Percentiles rank a stretch among this genome's conserved stretches.
phyloP scores from a whole-genome alignment of 2,888 invertebrate genomes.

The Tuberolachnus salignus region DNA sequence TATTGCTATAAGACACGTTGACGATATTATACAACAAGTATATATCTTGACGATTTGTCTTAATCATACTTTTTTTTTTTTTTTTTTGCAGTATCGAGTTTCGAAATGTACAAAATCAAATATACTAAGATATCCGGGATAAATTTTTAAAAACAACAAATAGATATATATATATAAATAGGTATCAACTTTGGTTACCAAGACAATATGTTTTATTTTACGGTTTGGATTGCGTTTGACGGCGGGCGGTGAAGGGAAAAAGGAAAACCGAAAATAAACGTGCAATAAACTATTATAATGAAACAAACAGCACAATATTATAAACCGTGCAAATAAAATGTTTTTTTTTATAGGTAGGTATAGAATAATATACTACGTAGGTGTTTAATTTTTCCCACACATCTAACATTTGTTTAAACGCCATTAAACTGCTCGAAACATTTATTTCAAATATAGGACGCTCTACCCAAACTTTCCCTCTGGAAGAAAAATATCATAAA shows the following conservation, averaged over 20 bases:
- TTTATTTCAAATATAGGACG: slow-evolving; percentile 26
- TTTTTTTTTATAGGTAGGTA: background rate
- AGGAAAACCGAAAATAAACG: background rate
- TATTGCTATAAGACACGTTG: too few species aligned
- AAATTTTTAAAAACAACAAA: too few species aligned
- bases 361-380: background rate
- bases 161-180: too few species aligned
- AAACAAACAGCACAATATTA: slow-evolving; percentile 8
- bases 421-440: slow-evolving; percentile 33
- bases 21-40: too few species aligned
- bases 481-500: slow-evolving; percentile 1
- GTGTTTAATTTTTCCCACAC: slow-evolving; percentile 33
- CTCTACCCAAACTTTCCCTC: background rate
- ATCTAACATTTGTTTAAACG: slow-evolving; percentile 34
- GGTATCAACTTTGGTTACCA: too few species aligned
- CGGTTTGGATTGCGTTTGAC: background rate
- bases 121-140: too few species aligned
- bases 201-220: background rate
- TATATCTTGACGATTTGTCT: too few species aligned
- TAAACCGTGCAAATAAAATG: slow-evolving; percentile 14
- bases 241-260: slow-evolving; percentile 1
- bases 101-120: too few species aligned
- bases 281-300: slow-evolving; percentile 40
- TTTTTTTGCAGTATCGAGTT: too few species aligned
- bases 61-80: too few species aligned